Base-by-base conservation (phyloP, 1,140 invertebrate species). In the Plodia interpunctella region DNA sequence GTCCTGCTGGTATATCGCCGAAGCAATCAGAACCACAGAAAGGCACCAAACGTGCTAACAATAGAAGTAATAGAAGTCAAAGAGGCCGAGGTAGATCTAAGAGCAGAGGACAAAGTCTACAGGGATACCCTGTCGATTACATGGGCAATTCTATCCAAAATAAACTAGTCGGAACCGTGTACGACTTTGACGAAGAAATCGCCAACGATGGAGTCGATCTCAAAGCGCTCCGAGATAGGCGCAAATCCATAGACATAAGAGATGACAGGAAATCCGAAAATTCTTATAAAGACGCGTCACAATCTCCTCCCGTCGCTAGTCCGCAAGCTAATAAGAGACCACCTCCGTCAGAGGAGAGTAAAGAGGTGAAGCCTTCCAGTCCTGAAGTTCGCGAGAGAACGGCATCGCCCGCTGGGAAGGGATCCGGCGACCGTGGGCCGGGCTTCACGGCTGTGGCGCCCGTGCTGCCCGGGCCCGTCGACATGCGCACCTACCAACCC, bases 141-240 rank as follows among this genome's bases (percentile, higher is more conserved):
- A 77, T 72, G 55, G 84, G 67, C 17, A 90, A 73, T 58, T 91
- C 68, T 90, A 94, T 94, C 49, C 93, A 94, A 57, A 95, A 93
- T 72, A 96, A 96, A 82, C 90, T 97, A 20, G 93, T 94, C 3
- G 96, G 96, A 2, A 97, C 96, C 0, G 96, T 97, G 0, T 97
- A 97, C 68, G 95, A 97, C 78, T 96, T 95, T 60, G 94, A 97
- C 64, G 96, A 97, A 67, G 96, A 97, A 67, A 93, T 94, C 8
- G 93, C 93, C 8, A 94, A 94, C 60, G 93, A 94, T 25, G 93
- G 96, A 57, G 94, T 95, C 61, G 95, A 97, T 87, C 78, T 97
- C 2, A 92, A 95, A 72, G 94, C 95, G 10, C 92, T 97, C 91
- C 88, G 96, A 15, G 96, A 97, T 70, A 91, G 95, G 21, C 90